Base-by-base conservation (phyloP, 1,140 invertebrate species). In the Dinoponera quadriceps region DNA sequence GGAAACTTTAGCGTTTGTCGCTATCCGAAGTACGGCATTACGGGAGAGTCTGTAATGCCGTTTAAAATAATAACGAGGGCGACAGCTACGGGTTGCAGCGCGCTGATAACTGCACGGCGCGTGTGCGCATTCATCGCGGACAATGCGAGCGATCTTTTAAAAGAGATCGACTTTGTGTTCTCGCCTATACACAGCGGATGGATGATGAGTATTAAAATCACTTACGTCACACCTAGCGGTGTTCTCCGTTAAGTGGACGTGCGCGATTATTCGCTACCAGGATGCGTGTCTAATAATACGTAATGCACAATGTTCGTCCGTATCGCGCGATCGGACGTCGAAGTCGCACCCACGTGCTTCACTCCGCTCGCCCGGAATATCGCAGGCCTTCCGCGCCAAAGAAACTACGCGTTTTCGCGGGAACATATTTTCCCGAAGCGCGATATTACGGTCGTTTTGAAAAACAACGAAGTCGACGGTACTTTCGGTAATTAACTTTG, bases 131-230 rank as follows among this genome's bases (percentile, higher is more conserved):
- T 71, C 65, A 80, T 69, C 54, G 22, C 51, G 54, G 11, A 80
- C 65, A 80, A 80, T 80, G 51, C 75, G 65, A 44, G 51, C 65
- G 65, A 71, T 80, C 75, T 80, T 80, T 80, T 71, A 80, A 80
- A 80, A 80, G 75, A 80, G 54, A 80, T 80, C 65, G 57, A 69
- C 49, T 80, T 69, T 16, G 75, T 49, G 75, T 25, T 1, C 51
- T 44, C 29, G 29, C 49, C 63, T 68, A 55, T 69, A 78, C 20
- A 27, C 38, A 44, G 38, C 75, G 49, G 49, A 44, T 55, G 65
- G 65, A 80, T 71, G 75, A 80, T 69, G 75, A 80, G 65, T 80
- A 80, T 80, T 80, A 80, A 80, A 80, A 80, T 80, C 65, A 51
- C 54, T 80, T 80, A 38, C 75, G 75, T 80, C 75, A 80, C 59